Percentiles rank a stretch among this genome's conserved stretches.
These are phyloP conservation scores for Cichlasoma orientale DNA, from an alignment of 2,797 vertebrate species.

Conservation along the genomic window DNA sequence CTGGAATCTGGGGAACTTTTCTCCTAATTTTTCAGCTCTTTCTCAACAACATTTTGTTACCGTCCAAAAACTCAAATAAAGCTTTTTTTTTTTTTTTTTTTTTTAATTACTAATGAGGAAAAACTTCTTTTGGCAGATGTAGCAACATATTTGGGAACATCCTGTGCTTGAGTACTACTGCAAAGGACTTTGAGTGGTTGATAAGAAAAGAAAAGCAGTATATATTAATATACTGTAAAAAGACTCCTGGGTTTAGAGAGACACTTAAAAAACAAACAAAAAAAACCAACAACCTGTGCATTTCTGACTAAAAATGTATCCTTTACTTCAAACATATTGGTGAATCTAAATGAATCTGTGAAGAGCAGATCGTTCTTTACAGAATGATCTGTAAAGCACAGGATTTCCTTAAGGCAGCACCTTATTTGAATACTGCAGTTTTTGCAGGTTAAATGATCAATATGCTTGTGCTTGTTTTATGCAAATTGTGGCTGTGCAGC, in stretches of 20 bases:
- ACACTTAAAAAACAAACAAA: not conserved
- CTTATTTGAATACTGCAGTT: constrained; percentile 59
- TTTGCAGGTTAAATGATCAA: constrained; percentile 56
- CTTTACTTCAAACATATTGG: not conserved
- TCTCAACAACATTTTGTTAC: not conserved
- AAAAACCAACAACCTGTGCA: not conserved
- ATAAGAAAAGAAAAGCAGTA: not conserved
- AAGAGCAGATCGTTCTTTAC: not conserved
- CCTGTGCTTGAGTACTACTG: not conserved
- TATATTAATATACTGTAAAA: not conserved
- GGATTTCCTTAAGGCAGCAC: constrained; percentile 41
- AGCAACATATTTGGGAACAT: not conserved
- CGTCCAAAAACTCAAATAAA: not conserved
- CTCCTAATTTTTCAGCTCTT: not conserved
- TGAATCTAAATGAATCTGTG: not conserved
- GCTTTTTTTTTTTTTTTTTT: too few species aligned
- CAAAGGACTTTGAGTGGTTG: not conserved
- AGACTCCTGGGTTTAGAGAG: not conserved
- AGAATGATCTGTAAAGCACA: constrained; percentile 2
- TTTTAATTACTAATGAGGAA: not conserved
- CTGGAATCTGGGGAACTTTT: not conserved
- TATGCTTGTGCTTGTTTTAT: not conserved
- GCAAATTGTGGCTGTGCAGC: constrained; percentile 4
- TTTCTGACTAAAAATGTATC: not conserved
- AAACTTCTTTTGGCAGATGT: not conserved